phyloP scores from a whole-genome alignment of 2,113 vertebrate species.

The Typhlomys cinereus region DNA sequence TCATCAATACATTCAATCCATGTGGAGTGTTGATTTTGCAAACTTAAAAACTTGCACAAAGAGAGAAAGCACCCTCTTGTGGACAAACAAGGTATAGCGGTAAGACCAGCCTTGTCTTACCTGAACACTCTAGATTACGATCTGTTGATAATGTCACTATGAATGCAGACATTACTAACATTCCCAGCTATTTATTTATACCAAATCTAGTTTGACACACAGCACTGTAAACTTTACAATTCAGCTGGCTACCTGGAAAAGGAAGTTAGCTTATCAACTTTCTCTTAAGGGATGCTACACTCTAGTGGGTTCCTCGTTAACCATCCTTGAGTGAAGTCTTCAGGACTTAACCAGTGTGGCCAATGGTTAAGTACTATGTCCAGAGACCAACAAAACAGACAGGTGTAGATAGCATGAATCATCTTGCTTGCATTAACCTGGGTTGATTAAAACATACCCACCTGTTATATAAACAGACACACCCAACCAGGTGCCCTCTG shows the following conservation, averaged over 20 bases:
- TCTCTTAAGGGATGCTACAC: background rate
- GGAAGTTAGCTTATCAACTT: background rate
- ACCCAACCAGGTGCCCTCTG: background rate
- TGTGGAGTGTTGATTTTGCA: background rate
- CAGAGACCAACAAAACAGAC: constrained; percentile 15
- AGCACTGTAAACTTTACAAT: background rate
- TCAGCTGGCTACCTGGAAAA: background rate
- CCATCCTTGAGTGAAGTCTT: background rate
- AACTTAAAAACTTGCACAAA: background rate
- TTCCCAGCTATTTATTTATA: constrained; percentile 23
- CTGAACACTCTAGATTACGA: background rate
- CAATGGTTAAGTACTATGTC: background rate
- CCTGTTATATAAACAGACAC: background rate
- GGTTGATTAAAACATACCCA: background rate
- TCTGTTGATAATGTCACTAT: background rate
- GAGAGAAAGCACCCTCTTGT: constrained; percentile 51
- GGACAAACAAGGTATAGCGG: constrained; percentile 33
- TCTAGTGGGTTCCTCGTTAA: background rate
- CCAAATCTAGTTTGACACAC: constrained; percentile 26
- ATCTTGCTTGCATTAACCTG: background rate
- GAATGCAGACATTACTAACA: constrained; percentile 36
- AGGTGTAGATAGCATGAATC: background rate
- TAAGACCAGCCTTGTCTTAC: background rate
- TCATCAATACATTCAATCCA: background rate
- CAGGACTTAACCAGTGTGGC: constrained; percentile 9